phyloP scores from a whole-genome alignment of 2,113 vertebrate species.

The Indicator maculatus region DNA sequence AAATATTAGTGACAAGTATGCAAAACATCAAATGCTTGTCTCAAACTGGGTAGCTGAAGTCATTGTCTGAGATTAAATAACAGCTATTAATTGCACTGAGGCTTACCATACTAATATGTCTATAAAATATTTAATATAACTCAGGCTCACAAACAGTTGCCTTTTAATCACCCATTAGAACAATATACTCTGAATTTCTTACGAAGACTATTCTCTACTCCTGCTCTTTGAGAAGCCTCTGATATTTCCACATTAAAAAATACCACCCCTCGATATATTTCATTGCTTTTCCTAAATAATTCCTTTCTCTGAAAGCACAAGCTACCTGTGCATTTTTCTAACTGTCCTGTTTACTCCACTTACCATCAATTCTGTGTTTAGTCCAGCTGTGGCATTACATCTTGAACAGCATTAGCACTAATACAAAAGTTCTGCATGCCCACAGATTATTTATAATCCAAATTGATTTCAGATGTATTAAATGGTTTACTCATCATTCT shows the following conservation, averaged over 20 bases:
- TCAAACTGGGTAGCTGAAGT: not conserved
- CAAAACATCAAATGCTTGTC: not conserved
- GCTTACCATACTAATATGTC: not conserved
- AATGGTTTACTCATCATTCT: not conserved
- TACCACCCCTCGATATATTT: not conserved
- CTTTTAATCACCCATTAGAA: not conserved
- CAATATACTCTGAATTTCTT: not conserved
- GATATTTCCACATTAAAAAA: not conserved
- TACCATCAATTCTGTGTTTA: not conserved
- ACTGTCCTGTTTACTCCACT: not conserved
- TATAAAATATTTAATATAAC: not conserved
- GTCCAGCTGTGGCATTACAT: not conserved
- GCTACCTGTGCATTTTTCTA: not conserved
- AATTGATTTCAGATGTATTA: slow-evolving; percentile 19
- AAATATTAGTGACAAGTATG: not conserved
- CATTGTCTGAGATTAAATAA: not conserved
- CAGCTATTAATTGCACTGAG: not conserved
- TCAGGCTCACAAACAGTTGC: not conserved
- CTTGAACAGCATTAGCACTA: not conserved
- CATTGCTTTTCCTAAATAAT: not conserved
- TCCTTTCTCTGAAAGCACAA: not conserved
- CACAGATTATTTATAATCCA: not conserved
- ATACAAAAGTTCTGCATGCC: not conserved
- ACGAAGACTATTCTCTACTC: not conserved
- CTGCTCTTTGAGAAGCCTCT: not conserved